Base-by-base conservation (phyloP, 2,888 invertebrate species). In the Idaea biselata region DNA sequence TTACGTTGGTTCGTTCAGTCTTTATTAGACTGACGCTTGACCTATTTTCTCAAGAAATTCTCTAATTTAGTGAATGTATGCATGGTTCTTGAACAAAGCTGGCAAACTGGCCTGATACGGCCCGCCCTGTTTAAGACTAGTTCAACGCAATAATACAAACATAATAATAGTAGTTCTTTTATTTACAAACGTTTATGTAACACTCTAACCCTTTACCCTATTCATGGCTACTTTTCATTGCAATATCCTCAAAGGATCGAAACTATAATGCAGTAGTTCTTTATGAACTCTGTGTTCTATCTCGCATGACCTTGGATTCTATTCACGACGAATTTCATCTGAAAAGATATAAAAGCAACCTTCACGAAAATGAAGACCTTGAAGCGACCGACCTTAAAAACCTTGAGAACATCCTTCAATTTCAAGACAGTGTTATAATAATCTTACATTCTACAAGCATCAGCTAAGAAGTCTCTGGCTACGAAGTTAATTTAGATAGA, bases 361-460 rank as follows among this genome's bases (percentile, higher is more conserved):
- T 81, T 79, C 70, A 60, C 16, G 18, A 70, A 75, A 71, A 76
- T 73, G 69, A 66, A 56, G 77, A 74, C 82, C 82, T 84, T 83
- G 78, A 61, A 55, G 60, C 72, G 75, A 70, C 72, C 74, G 70
- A 66, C 74, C 78, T 73, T 75, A 65, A 65, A 71, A 72, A 73
- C 77, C 75, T 77, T 76, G 74, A 71, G 16, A 55, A 55, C 17
- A 69, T 65, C 64, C 68, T 56, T 56, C 18, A 56, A 17, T 56
- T 56, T 56, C 18, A 56, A 16, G 17, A 16, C 55, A 67, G 33
- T 33, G 5, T 7, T 5, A 33, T 33, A 33, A 7, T 7, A 44
- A 44, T 44, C 44, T 44, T 44, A 44, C 14, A 11, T 44, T 44
- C 14, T 44, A 44, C 44, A 44, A 44, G 44, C 44, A 44, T 33